These are phyloP conservation scores for Alaudala cheleensis DNA, from an alignment of 2,113 vertebrate species.

Conservation along the genomic window DNA sequence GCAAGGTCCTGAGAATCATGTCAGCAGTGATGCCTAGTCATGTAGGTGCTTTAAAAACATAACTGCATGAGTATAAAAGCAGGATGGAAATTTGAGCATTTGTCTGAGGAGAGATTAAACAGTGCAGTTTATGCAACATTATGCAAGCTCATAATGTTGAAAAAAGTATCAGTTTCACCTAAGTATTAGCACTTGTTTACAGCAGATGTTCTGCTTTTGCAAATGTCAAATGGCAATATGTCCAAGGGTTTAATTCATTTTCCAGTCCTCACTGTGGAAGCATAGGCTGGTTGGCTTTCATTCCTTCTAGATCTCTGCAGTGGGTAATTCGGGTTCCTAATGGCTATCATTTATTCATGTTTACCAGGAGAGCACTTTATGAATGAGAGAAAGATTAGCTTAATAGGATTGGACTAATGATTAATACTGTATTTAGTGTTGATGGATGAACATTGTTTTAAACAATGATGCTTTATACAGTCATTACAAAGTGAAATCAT, in stretches of 20 bases:
- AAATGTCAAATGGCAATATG: background rate
- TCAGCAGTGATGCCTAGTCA: background rate
- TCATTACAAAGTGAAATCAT: background rate
- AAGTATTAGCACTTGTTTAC: background rate
- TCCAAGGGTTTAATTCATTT: slow-evolving; percentile 42
- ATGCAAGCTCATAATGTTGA: background rate
- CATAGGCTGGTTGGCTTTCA: background rate
- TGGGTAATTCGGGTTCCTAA: slow-evolving; percentile 49
- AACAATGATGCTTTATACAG: background rate
- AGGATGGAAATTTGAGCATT: background rate
- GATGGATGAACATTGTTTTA: background rate
- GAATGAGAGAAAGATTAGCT: slow-evolving; percentile 37
- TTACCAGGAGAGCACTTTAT: slow-evolving; percentile 42
- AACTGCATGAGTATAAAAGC: background rate
- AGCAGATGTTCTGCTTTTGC: background rate
- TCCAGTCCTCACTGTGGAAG: background rate
- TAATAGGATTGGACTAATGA: slow-evolving; percentile 34
- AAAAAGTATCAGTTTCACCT: background rate
- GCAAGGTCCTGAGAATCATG: background rate
- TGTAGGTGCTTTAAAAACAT: background rate
- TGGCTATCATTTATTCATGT: slow-evolving; percentile 66
- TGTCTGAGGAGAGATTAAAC: background rate
- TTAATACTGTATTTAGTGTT: slow-evolving; percentile 26
- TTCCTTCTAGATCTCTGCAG: slow-evolving; percentile 8
- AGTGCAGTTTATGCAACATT: background rate